Conservation (phyloP, 1,140 invertebrate genomes). For the Trissolcus basalis region DNA sequence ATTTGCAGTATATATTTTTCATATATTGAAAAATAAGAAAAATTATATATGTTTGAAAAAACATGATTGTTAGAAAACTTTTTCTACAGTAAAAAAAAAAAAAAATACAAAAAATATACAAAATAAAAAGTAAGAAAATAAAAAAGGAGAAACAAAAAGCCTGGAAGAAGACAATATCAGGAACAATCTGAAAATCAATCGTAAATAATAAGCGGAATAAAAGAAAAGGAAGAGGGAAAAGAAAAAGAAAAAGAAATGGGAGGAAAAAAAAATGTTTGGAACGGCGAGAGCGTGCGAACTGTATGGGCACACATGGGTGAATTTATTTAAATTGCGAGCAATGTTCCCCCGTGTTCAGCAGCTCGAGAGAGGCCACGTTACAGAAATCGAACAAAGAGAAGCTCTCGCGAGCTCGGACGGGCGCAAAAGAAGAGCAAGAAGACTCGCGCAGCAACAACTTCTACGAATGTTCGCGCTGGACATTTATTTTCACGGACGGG, state of each 20-base stretch:
- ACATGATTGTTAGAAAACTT: no score
- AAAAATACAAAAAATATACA: no score
- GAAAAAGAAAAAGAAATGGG: background rate
- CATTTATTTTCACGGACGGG: slow-evolving; percentile 29
- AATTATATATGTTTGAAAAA: no score
- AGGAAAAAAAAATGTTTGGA: background rate
- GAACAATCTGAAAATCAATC: no score
- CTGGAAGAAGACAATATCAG: no score
- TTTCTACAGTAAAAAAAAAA: no score
- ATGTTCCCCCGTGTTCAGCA: slow-evolving; percentile 75
- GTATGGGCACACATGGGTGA: slow-evolving; percentile 60
- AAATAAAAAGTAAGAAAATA: no score
- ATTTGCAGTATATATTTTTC: no score
- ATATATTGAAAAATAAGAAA: no score
- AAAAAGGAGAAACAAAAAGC: no score
- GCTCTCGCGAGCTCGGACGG: slow-evolving; percentile 44
- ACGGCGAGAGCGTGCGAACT: slow-evolving; percentile 51
- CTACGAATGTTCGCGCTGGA: slow-evolving; percentile 34
- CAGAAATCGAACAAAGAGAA: slow-evolving; percentile 71
- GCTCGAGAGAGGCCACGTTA: slow-evolving; percentile 66
- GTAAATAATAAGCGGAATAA: background rate
- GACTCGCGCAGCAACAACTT: slow-evolving; percentile 15
- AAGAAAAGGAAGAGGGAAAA: background rate
- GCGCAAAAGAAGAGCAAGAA: slow-evolving; percentile 49
- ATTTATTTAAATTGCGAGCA: slow-evolving; percentile 76